Evolutionary conservation across 2,797 vertebrate genomes (phyloP).

Genomic region (Perodicticus potto): DNA sequence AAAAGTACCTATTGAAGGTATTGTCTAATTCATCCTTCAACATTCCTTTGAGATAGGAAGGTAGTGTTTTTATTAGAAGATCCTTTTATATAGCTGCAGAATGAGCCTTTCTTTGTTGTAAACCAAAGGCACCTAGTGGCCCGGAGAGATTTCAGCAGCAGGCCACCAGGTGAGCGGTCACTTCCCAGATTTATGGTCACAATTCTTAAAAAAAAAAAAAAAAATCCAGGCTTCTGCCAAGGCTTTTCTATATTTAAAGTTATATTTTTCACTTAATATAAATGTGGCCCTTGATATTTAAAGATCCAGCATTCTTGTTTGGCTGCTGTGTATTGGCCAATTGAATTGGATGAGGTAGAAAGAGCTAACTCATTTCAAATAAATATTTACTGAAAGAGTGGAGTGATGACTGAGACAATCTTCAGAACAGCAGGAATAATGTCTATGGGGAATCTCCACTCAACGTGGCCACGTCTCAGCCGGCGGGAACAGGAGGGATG

Average conservation of each 20-base stretch:
- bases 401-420: neutral
- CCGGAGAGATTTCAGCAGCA: conserved; percentile 70
- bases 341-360: conserved; percentile 6
- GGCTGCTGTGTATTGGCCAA: neutral
- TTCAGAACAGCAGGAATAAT: neutral
- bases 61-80: conserved; percentile 65
- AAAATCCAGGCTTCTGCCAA: neutral
- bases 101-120: conserved; percentile 72
- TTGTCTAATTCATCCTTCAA: conserved; percentile 65
- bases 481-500: neutral
- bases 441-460: neutral
- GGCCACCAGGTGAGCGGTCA: neutral
- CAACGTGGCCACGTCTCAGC: rapidly evolving
- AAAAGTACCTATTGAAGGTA: conserved; percentile 62
- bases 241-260: conserved; percentile 58
- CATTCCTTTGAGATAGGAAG: conserved; percentile 74
- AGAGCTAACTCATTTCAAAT: neutral
- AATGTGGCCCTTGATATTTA: conserved; percentile 61
- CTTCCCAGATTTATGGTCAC: conserved; percentile 42
- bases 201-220: neutral
- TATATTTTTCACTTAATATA: conserved; percentile 33
- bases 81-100: conserved; percentile 70
- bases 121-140: conserved; percentile 60
- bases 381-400: conserved; percentile 15
- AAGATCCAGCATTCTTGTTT: conserved; percentile 44